phyloP scores from a whole-genome alignment of 1,140 invertebrate genomes.

The Hycleus phaleratus region DNA sequence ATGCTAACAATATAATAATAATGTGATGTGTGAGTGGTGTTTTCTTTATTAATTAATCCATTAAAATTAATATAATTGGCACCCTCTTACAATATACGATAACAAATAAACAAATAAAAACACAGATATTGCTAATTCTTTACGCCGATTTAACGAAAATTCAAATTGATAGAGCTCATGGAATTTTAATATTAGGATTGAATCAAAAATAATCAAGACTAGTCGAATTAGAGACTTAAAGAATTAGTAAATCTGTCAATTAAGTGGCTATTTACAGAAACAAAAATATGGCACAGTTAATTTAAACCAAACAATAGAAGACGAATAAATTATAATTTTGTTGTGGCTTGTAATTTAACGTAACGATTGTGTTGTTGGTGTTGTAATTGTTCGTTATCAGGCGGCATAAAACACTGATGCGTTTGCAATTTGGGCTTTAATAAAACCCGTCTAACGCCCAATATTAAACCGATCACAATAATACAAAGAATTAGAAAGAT shows the following conservation, averaged over 20 bases:
- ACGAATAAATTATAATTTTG: constrained; percentile 41
- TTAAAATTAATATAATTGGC: too few relatives aligned
- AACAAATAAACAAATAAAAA: too few relatives aligned
- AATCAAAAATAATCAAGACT: too few relatives aligned
- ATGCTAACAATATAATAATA: neutral
- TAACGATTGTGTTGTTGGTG: constrained; percentile 48
- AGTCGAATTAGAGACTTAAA: too few relatives aligned
- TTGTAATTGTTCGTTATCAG: constrained; percentile 43
- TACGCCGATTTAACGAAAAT: too few relatives aligned
- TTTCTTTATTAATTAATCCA: too few relatives aligned
- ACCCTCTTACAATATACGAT: too few relatives aligned
- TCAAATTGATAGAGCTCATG: too few relatives aligned
- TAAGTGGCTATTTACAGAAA: too few relatives aligned
- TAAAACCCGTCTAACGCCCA: constrained; percentile 48
- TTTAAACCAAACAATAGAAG: constrained; percentile 3
- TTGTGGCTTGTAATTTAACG: constrained; percentile 54
- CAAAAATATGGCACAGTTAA: neutral
- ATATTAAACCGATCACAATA: constrained; percentile 46
- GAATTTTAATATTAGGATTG: too few relatives aligned
- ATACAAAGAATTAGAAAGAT: constrained; percentile 47
- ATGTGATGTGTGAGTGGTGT: neutral
- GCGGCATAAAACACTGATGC: constrained; percentile 50
- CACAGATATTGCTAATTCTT: too few relatives aligned
- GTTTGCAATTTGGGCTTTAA: constrained; percentile 44
- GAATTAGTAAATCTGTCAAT: too few relatives aligned